Evolutionary conservation across 2,888 invertebrate genomes (phyloP).

Genomic region (Rhamphomyia laevipes): DNA sequence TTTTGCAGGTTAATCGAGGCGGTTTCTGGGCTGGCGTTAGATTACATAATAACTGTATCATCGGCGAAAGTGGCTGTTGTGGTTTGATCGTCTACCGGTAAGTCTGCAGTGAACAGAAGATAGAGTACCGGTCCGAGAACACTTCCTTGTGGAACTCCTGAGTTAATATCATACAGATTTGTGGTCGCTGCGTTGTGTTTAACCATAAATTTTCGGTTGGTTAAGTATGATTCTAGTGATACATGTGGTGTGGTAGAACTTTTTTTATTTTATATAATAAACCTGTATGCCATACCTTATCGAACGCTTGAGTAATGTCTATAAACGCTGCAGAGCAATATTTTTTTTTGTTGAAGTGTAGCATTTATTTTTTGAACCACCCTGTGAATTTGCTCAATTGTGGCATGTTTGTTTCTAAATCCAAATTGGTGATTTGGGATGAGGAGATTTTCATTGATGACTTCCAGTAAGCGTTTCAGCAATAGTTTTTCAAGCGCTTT

Average conservation of each 20-base stretch:
- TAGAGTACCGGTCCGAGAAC: neutral
- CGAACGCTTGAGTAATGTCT: too few relatives aligned
- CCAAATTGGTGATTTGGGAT: too few relatives aligned
- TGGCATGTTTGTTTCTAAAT: too few relatives aligned
- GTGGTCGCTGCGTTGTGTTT: neutral
- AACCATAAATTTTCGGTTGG: neutral
- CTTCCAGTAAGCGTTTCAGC: too few relatives aligned
- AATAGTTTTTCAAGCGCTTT: too few relatives aligned
- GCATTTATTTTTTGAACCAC: too few relatives aligned
- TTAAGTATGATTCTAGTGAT: neutral
- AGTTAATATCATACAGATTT: neutral
- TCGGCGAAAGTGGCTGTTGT: neutral
- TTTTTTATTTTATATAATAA: neutral
- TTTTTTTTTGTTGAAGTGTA: too few relatives aligned
- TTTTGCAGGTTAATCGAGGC: neutral
- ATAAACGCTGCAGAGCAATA: too few relatives aligned
- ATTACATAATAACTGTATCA: neutral
- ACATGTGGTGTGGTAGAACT: neutral
- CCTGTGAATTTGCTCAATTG: too few relatives aligned
- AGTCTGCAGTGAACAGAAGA: neutral
- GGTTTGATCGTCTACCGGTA: neutral
- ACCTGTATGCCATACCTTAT: too few relatives aligned
- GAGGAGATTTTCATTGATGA: too few relatives aligned
- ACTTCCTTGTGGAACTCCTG: neutral
- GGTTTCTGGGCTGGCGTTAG: neutral